Percentiles rank a stretch among this genome's conserved stretches.
These are phyloP conservation scores for Oxycera nigricornis DNA, from an alignment of 2,888 invertebrate species.

Conservation along the genomic window DNA sequence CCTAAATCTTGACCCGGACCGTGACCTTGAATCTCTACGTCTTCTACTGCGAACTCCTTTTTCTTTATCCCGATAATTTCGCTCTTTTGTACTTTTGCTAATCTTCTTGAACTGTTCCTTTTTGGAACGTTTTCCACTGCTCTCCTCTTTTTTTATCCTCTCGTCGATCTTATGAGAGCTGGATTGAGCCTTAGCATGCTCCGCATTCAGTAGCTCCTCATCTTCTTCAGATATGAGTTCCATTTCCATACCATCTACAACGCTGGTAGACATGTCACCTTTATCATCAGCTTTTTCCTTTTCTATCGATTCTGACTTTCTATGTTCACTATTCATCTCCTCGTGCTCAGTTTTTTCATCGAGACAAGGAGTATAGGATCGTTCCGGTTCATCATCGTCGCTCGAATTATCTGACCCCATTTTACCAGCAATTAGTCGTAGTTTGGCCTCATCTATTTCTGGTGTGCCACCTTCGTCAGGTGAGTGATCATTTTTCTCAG, in stretches of 20 bases:
- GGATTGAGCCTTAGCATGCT: slow-evolving; percentile 59
- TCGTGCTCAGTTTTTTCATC: slow-evolving; percentile 67
- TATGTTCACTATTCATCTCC: slow-evolving; percentile 10
- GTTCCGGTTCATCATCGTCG: slow-evolving; percentile 65
- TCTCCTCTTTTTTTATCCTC: slow-evolving; percentile 55
- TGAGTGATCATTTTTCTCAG: slow-evolving; percentile 43
- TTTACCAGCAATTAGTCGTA: slow-evolving; percentile 38
- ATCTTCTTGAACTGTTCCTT: slow-evolving; percentile 80
- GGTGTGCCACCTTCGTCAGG: slow-evolving; percentile 34
- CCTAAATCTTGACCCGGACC: slow-evolving; percentile 51
- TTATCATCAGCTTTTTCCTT: slow-evolving; percentile 42
- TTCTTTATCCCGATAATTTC: slow-evolving; percentile 76
- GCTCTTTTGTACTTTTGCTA: slow-evolving; percentile 77
- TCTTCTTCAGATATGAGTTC: slow-evolving; percentile 79
- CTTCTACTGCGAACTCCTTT: slow-evolving; percentile 52
- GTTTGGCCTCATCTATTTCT: slow-evolving; percentile 23
- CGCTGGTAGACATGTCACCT: slow-evolving; percentile 52
- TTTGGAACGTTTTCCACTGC: slow-evolving; percentile 58
- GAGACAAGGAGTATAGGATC: slow-evolving; percentile 76
- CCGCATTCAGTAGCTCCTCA: slow-evolving; percentile 70
- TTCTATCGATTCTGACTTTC: slow-evolving; percentile 5
- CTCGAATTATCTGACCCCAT: neutral
- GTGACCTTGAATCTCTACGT: slow-evolving; percentile 38
- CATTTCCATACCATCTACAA: slow-evolving; percentile 71
- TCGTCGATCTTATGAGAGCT: slow-evolving; percentile 45